Evolutionary conservation across 2,888 invertebrate species (phyloP), one percentile per base, ranked within the genome.

Genomic region (Eupeodes luniger): DNA sequence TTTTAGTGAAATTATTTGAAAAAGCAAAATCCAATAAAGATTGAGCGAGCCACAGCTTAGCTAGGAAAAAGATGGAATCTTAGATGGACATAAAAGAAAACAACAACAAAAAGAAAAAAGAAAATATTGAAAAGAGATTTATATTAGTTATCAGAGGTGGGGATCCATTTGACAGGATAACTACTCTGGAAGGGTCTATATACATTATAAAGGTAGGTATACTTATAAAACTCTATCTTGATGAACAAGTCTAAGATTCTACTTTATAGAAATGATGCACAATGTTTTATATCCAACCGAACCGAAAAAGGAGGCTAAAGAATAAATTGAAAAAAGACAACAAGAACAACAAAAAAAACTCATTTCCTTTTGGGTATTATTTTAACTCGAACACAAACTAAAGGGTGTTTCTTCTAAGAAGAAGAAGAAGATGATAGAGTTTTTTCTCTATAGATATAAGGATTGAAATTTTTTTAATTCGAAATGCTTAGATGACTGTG

Each of bases 71-170:
- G 55, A 55, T 55, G 4, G 9, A 55, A 55, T 55, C 19, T 19
- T 11, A 19, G 11, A 55, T 19, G 27, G 27, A 27, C 55, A 55
- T 40, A 40, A 40, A 40, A 40, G 40, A 55, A 55, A 70, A 27
- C 27, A 27, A 27, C 27, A 27, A 27, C 27, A 27, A 27, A 27
- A 27, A 27, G 27, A 27, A 12, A 34, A 36, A 61, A 19, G 19
- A 19, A 16, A 51, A 57, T 27, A 66, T 79, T 76, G 76, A 72
- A 80, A 75, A 80, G 53, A 85, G 64, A 76, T 80, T 84, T 40
- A 79, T 61, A 61, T 85, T 76, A 81, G 70, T 81, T 81, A 77
- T 77, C 85, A 70, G 67, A 79, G 76, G 64, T 69, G 76, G 81
- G 53, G 16, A 75, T 70, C 64, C 62, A 75, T 74, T 75, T 62